Evolutionary conservation across 2,113 vertebrate species (phyloP), one percentile per base, ranked within the genome.

Genomic region (Misgurnus anguillicaudatus): DNA sequence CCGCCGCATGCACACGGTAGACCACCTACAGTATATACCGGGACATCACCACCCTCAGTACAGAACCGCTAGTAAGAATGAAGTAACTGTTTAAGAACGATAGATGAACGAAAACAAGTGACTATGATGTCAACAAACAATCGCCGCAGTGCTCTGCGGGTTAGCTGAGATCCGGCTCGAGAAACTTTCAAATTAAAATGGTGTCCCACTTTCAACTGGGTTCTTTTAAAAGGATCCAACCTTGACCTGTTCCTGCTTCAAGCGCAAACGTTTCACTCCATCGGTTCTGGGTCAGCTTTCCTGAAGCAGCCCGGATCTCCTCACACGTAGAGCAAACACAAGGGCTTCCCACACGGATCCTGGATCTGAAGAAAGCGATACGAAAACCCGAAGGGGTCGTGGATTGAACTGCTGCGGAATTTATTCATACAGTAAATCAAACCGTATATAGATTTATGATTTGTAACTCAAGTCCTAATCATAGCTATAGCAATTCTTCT

Each of bases 61-160:
- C 86, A 94, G 94, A 90, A 96, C 96, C 78, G 95, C 95, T 82
- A 98, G 96, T 91, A 99, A 98, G 93, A 99, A 95, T 0, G 97
- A 99, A 93, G 98, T 99, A 91, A 99, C 98, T 86, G 98, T 99
- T 87, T 99, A 16, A 45, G 75, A 38, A 48, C 6, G 71, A 36
- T 42, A 60, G 65, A 70, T 53, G 39, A 75, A 72, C 38, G 45
- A 39, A 36, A 75, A 75, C 58, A 13, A 11, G 21, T 21, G 67
- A 21, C 45, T 51, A 53, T 38, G 67, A 63, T 79, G 45, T 75
- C 58, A 47, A 62, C 57, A 71, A 76, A 78, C 42, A 75, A 11
- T 51, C n/a, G 9, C 5, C 5, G 7, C 64, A 75, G 63, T 61
- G 8, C 64, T 73, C 66, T 45, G 63, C 36, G 53, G 53, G 53